These are phyloP conservation scores for Callorhinus ursinus DNA, from an alignment of 2,113 vertebrate species.

Conservation along the genomic window DNA sequence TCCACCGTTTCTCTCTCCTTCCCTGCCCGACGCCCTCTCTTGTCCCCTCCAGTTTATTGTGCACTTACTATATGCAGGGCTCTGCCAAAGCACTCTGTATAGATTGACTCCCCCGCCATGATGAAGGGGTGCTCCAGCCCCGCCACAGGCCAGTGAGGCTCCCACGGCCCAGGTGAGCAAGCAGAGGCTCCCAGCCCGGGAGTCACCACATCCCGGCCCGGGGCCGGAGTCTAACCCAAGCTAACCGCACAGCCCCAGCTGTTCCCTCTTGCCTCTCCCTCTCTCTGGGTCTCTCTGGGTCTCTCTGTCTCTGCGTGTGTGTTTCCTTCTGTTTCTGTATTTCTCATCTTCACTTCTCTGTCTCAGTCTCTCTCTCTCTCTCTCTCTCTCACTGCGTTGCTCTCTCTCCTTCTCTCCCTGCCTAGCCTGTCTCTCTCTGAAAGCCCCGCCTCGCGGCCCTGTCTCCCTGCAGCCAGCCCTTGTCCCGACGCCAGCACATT, in stretches of 20 bases:
- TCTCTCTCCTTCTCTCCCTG: constrained; percentile 30
- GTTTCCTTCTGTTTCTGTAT: background rate
- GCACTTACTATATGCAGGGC: background rate
- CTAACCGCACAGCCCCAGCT: no score
- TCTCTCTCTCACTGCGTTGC: constrained; percentile 30
- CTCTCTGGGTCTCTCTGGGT: background rate
- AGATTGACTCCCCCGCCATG: rapidly evolving
- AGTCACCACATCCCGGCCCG: no score
- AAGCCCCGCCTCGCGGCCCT: constrained; percentile 52
- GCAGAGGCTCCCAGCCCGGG: background rate
- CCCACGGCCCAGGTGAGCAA: background rate
- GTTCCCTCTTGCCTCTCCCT: no score
- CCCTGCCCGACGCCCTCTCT: rapidly evolving
- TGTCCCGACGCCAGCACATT: constrained; percentile 86
- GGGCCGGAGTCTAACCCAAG: background rate
- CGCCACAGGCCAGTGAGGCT: background rate
- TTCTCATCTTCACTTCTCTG: background rate
- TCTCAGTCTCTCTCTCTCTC: background rate
- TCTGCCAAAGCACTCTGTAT: background rate
- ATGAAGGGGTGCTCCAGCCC: background rate
- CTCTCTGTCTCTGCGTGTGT: background rate
- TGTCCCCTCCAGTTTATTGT: no score
- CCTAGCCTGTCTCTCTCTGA: constrained; percentile 55
- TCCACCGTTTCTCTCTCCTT: background rate
- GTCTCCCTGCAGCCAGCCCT: constrained; percentile 70